Evolutionary conservation across 1,140 invertebrate genomes (phyloP).

Genomic region (Lerema accius): DNA sequence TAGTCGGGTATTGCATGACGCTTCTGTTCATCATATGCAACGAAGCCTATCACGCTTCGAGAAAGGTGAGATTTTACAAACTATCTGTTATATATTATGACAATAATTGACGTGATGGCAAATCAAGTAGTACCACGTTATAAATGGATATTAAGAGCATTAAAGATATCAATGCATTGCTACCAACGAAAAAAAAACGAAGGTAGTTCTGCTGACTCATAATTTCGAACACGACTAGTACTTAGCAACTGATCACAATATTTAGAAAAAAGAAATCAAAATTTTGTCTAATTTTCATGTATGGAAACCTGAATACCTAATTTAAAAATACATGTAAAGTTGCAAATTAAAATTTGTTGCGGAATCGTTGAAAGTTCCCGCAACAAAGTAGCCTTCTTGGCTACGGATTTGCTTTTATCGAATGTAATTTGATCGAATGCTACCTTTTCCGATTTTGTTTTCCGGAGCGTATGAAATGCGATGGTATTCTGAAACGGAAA

Average conservation of each 20-base stretch:
- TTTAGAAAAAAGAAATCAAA: too few relatives aligned
- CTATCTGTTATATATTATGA: too few relatives aligned
- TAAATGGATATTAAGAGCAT: too few relatives aligned
- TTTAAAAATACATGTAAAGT: neutral
- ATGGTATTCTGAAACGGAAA: constrained; percentile 6
- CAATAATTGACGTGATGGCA: too few relatives aligned
- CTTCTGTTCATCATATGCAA: constrained; percentile 87
- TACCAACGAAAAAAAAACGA: too few relatives aligned
- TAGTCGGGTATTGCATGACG: constrained; percentile 86
- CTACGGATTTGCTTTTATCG: constrained; percentile 23
- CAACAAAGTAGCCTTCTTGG: constrained; percentile 21
- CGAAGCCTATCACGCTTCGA: constrained; percentile 86
- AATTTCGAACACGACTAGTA: too few relatives aligned
- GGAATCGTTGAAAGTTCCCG: constrained; percentile 17
- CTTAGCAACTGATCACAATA: too few relatives aligned
- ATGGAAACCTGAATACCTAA: too few relatives aligned
- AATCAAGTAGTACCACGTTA: too few relatives aligned
- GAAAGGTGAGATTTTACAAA: constrained; percentile 83
- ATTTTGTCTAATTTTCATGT: too few relatives aligned
- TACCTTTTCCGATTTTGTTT: constrained; percentile 27
- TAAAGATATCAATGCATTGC: too few relatives aligned
- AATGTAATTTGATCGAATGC: constrained; percentile 28
- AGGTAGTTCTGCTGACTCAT: too few relatives aligned
- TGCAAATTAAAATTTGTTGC: constrained; percentile 15
- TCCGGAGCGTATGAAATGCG: constrained; percentile 8